Percentiles rank a stretch among this genome's conserved stretches.
phyloP scores from a whole-genome alignment of 2,888 invertebrate species.

The Lepidonotus clava region DNA sequence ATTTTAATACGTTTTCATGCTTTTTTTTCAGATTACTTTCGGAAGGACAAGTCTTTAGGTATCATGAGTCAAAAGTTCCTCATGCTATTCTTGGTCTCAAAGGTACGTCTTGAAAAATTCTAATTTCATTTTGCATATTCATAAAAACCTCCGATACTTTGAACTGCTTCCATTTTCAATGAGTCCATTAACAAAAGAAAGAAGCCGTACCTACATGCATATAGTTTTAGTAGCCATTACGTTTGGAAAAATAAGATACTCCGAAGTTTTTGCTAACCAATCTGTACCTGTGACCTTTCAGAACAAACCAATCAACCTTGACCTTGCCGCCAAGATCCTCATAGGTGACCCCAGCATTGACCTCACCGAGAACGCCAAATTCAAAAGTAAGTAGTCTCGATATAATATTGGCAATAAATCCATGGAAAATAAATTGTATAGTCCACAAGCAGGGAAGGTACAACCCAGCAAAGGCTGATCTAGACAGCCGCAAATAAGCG shows the following conservation, averaged over 20 bases:
- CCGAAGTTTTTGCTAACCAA: too few relatives aligned
- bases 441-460: too few relatives aligned
- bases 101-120: slow-evolving; percentile 80
- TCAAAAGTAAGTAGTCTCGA: slow-evolving; percentile 80
- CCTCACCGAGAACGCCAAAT: slow-evolving; percentile 80
- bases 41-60: slow-evolving; percentile 85
- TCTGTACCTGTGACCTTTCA: slow-evolving; percentile 76
- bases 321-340: slow-evolving; percentile 86
- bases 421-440: not conserved
- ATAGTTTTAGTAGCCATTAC: too few relatives aligned
- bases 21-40: slow-evolving; percentile 64
- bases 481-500: too few relatives aligned
- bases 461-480: too few relatives aligned
- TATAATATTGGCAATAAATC: too few relatives aligned
- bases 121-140: not conserved
- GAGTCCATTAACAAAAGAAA: too few relatives aligned
- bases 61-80: slow-evolving; percentile 87
- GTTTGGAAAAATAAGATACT: not conserved
- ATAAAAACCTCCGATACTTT: not conserved
- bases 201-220: too few relatives aligned
- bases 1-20: slow-evolving; percentile 9
- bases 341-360: slow-evolving; percentile 83
- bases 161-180: not conserved
- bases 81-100: slow-evolving; percentile 86
- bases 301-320: slow-evolving; percentile 86